Evolutionary conservation across 2,113 vertebrate genomes (phyloP), one percentile per base, ranked within the genome.

Genomic region (Leptodactylus fuscus): DNA sequence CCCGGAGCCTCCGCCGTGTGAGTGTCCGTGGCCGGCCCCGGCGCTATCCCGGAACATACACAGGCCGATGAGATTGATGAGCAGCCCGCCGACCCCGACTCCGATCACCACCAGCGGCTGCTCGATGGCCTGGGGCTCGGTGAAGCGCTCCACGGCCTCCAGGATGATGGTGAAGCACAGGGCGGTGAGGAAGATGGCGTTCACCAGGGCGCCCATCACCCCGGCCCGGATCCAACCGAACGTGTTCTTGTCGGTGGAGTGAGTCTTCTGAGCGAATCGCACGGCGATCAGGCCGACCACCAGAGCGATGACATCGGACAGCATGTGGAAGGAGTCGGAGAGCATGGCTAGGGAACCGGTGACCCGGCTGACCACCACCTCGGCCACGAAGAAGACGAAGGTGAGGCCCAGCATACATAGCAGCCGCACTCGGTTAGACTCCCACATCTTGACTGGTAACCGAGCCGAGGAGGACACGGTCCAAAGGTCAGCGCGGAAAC

Each of bases 221-320:
- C 98, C 97, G 44, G 98, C 97, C 65, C 97, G 97, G 92, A 99
- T 97, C 97, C 97, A 99, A 24, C 97, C 97, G 90, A 98, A 98
- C 20, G 97, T 99, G 94, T 99, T 98, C 88, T 98, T 98, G 88
- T 96, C 95, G 90, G 97, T 98, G 86, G 98, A 91, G 15, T 95
- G 96, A 77, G 98, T 98, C 88, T 96, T 94, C 90, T 95, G 96
- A 16, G 98, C 96, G 88, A 99, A 99, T n/a, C 97, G 95, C 88
- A 98, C 96, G 70, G 98, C 98, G 81, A 99, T 96, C 90, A 99
- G 90, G 32, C 97, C 97, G 89, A 99, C 98, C 4, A 97, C 89
- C 88, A 99, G 93, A 38, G 97, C 98, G 87, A 99, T 96, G 86
- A 99, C 98, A 87, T 99, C 98, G 89, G 97, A 99, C 87, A 99